These are phyloP conservation scores for Deilephila porcellus DNA, from an alignment of 2,888 invertebrate genomes.

Conservation along the genomic window DNA sequence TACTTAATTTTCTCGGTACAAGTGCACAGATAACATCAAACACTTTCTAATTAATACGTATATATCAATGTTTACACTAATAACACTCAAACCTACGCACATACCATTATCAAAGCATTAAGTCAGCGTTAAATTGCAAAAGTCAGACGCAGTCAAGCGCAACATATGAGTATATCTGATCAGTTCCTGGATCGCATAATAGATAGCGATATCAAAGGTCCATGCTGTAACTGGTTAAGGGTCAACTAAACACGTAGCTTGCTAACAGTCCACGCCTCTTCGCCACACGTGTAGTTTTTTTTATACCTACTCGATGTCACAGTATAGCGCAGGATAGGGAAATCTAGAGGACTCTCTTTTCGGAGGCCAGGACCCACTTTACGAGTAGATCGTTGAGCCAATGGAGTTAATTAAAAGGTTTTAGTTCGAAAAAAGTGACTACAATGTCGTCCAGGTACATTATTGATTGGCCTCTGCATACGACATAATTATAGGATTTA, in stretches of 20 bases:
- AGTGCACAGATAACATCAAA: not conserved
- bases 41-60: not conserved
- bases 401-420: too few species aligned
- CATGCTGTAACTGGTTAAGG: slow-evolving; percentile 12
- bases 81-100: not conserved
- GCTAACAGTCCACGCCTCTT: not conserved
- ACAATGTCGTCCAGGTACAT: too few species aligned
- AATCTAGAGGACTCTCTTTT: too few species aligned
- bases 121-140: slow-evolving; percentile 12
- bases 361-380: too few species aligned
- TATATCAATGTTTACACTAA: not conserved
- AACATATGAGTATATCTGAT: not conserved
- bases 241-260: not conserved
- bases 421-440: too few species aligned
- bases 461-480: too few species aligned
- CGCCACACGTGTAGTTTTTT: not conserved
- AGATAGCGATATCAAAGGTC: slow-evolving; percentile 1
- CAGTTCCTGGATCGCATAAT: slow-evolving; percentile 20
- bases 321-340: too few species aligned
- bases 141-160: slow-evolving; percentile 7
- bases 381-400: too few species aligned
- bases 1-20: not conserved
- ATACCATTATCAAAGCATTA: slow-evolving; percentile 7
- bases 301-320: too few species aligned
- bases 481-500: too few species aligned